Base-by-base conservation (phyloP, 1,140 invertebrate genomes). In the Muscidifurax raptorellus region DNA sequence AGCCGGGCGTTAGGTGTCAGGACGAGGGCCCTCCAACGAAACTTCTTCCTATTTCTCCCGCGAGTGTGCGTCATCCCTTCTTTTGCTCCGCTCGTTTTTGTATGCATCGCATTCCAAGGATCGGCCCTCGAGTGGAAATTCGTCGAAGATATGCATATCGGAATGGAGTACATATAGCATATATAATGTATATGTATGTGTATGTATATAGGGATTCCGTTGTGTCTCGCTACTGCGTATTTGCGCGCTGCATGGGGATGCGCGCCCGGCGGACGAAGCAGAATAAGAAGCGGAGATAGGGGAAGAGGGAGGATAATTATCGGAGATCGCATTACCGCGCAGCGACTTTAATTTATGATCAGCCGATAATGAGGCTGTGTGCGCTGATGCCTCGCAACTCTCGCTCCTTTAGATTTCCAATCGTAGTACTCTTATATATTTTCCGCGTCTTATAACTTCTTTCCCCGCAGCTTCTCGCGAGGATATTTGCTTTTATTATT, bases 301-400 rank as follows among this genome's bases (percentile, higher is more conserved):
- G 27, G 25, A 15, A 69, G 5, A 67, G 22, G n/a, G 78, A 22
- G 47, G 83, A 87, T 86, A 87, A 90, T 90, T 90, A 90, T 90
- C 89, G 89, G 86, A 89, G 87, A 90, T 90, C 88, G 88, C 88
- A 89, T 90, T 90, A 90, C 85, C 88, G 83, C 7, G 1, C 80
- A 83, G 83, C 86, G 85, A 89, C 86, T 88, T 88, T 85, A 90
- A 88, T 89, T 88, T 89, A 64, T 75, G 85, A 89, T 89, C 85
- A 76, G 84, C 85, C 85, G 87, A 89, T 90, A 89, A 90, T 89
- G 88, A 90, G 88, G 87, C 75, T 83, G 12, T 83, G 12, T 25
- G 10, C 47, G n/a, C 7, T 7, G 52, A 69, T 69, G 22, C 27
- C 18, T 7, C 75, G n/a, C n/a, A n/a, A n/a, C n/a, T n/a, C 44